Evolutionary conservation across 1,140 invertebrate genomes (phyloP).

Genomic region (Chelonus insularis): DNA sequence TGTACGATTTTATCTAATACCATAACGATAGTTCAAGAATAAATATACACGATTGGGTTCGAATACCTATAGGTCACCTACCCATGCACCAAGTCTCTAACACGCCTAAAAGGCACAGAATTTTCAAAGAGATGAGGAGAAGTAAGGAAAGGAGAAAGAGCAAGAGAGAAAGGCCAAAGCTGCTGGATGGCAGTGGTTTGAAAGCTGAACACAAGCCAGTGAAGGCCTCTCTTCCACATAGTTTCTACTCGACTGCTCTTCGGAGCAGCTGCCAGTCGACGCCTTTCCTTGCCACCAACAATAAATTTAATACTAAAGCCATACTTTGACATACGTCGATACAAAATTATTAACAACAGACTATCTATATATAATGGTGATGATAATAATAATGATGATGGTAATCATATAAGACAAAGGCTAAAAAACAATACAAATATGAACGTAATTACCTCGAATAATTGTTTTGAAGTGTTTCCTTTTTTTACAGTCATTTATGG

Average conservation of each 20-base stretch:
- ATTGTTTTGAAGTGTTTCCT: no score
- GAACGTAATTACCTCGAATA: no score
- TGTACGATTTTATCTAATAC: conserved; percentile 2
- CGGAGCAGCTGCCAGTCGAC: conserved; percentile 36
- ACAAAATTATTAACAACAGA: conserved; percentile 19
- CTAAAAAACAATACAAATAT: no score
- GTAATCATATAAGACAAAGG: no score
- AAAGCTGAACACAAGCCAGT: background rate
- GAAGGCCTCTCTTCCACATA: background rate
- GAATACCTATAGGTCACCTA: conserved; percentile 6
- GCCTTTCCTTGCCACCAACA: conserved; percentile 38
- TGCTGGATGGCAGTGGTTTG: background rate
- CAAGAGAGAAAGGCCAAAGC: background rate
- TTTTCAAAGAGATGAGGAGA: background rate
- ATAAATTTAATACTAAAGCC: conserved; percentile 33
- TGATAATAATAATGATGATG: no score
- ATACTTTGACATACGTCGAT: conserved; percentile 20
- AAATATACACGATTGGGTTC: background rate
- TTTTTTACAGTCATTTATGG: no score
- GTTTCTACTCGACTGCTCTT: conserved; percentile 32
- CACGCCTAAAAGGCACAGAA: background rate
- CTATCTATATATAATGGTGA: no score
- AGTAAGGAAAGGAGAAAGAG: background rate
- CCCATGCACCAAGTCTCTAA: background rate
- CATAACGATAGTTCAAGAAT: background rate